Evolutionary conservation across 2,888 invertebrate species (phyloP), one percentile per base, ranked within the genome.

Genomic region (Geophilus truncorum): DNA sequence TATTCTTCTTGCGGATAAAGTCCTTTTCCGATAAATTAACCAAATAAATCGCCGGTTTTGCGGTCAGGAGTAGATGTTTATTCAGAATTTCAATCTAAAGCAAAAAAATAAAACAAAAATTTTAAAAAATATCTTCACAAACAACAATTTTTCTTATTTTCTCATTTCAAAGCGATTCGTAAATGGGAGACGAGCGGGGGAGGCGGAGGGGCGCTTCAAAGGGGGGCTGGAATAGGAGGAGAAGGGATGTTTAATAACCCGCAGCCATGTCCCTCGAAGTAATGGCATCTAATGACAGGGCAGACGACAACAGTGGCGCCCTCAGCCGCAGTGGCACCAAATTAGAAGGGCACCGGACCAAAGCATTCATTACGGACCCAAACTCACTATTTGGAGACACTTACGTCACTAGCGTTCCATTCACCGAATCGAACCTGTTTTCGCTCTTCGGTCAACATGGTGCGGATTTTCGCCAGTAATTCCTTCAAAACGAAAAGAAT

Each of bases 11-110:
- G 85, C 97, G 92, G 85, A 96, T 96, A 88, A 96, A 99, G 88
- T 99, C 99, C 88, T 96, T 97, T 88, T 98, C 97, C 0, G 98
- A 94, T 82, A 99, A 90, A 88, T 99, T 99, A 9, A 99, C 93
- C 84, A 99, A 90, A 87, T 99, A 99, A 84, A 99, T 93, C 81
- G 95, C 94, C 0, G 99, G 99, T 88, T 99, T 99, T 0, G 98
- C 94, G 12, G 99, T 99, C 83, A 99, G 89, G 87, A 99, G 97
- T 83, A 98, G 89, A 87, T 98, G 94, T 88, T 95, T 96, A 89
- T 99, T 99, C 80, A 99, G 89, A 62, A 96, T 90, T 89, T 98
- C 97, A 87, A 98, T 96, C 97, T 97, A 90, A 82, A 91, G 90
- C 83, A 81, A 83, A 84, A 83, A 81, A 83, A 80, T 80, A 78